Evolutionary conservation across 1,140 invertebrate species (phyloP), one percentile per base, ranked within the genome.

Genomic region (Arion vulgaris): DNA sequence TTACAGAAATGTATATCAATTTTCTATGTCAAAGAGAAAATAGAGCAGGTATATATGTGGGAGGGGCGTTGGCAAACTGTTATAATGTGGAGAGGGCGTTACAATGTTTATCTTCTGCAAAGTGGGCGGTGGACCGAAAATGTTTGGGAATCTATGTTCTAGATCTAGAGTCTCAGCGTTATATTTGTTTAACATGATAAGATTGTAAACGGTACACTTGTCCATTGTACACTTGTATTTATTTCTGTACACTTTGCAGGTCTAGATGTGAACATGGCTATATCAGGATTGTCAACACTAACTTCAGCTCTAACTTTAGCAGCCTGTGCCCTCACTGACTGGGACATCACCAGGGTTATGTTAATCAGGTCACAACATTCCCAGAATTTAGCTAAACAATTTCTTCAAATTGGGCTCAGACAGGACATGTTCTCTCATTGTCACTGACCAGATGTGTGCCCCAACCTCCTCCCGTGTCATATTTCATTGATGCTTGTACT

Each of bases 181-280:
- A 15, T 53, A 13, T 15, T 15, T 15, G 13, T 53, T 13, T 53
- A 53, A 53, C 51, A 26, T 53, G 26, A 53, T 26, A 15, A 53
- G 13, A 53, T 53, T 15, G 26, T 53, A 53, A 53, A 53, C 51
- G 13, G 38, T 26, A 0, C 32, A 62, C 28, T 51, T 51, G 19
- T 38, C 81, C 79, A 39, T 69, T 84, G n/a, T 80, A n/a, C n/a
- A n/a, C n/a, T n/a, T n/a, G n/a, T n/a, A n/a, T n/a, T n/a, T n/a
- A n/a, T n/a, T n/a, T n/a, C n/a, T n/a, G n/a, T n/a, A n/a, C 32
- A 36, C 19, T 57, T 88, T 86, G 17, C 87, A 91, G 90, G 90
- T 34, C 77, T 90, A 81, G 89, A 91, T 80, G 85, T 91, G 2
- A 91, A 91, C 81, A 82, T 89, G 34, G 88, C 85, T 23, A 84